These are phyloP conservation scores for Listrodromus nycthemerus DNA, from an alignment of 2,888 invertebrate species.

Conservation along the genomic window DNA sequence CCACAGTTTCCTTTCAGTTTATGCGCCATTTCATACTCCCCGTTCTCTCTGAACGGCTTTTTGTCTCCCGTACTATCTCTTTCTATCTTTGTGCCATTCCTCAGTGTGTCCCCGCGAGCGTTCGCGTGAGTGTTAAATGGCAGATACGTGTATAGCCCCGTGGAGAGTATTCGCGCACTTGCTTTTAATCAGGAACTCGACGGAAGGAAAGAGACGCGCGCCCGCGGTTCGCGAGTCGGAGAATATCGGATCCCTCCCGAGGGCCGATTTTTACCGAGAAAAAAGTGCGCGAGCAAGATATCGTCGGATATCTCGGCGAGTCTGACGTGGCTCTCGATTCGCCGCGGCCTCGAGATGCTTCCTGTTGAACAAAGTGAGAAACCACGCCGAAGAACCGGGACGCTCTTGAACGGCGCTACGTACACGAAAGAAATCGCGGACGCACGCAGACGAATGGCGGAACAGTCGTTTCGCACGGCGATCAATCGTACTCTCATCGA, in stretches of 20 bases:
- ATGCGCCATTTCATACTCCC: constrained; percentile 60
- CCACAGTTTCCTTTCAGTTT: constrained; percentile 71
- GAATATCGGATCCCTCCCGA: constrained; percentile 27
- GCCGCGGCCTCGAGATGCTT: constrained; percentile 51
- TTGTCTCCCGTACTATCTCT: constrained; percentile 42
- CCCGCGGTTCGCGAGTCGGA: constrained; percentile 5
- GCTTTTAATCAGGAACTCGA: constrained; percentile 65
- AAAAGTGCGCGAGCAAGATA: constrained; percentile 9
- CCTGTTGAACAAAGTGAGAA: constrained; percentile 48
- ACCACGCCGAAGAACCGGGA: constrained; percentile 1
- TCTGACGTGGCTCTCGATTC: constrained; percentile 39
- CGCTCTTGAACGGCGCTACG: background rate
- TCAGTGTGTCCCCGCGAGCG: constrained; percentile 50
- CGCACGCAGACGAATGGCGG: constrained; percentile 4
- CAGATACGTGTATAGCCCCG: constrained; percentile 51
- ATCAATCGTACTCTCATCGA: constrained; percentile 36
- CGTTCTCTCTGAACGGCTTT: constrained; percentile 53
- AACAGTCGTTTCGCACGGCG: background rate
- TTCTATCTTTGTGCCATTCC: constrained; percentile 39
- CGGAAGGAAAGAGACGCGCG: constrained; percentile 45
- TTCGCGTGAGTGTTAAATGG: constrained; percentile 59
- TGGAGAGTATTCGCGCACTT: constrained; percentile 50
- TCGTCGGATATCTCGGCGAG: background rate
- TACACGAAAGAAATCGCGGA: constrained; percentile 15
- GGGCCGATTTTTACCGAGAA: constrained; percentile 17